Conservation (phyloP, 1,140 invertebrate genomes). For the Pseudoatta argentina region DNA sequence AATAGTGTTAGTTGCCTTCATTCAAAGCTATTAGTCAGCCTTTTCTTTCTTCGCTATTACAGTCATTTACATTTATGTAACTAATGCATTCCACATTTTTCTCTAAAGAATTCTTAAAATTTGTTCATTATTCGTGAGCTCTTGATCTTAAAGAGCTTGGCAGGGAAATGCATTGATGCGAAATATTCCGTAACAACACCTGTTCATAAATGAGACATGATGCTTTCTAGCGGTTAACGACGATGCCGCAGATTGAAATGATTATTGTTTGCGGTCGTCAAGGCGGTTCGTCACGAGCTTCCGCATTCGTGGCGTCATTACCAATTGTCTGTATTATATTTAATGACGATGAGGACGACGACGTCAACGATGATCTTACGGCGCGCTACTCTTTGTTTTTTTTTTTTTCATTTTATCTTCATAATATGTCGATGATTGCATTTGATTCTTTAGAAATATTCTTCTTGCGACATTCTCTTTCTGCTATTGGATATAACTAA, state of each 20-base stretch:
- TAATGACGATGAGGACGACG: slow-evolving; percentile 72
- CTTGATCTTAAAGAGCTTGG: background rate
- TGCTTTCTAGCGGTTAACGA: slow-evolving; percentile 78
- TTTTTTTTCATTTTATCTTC: slow-evolving; percentile 67
- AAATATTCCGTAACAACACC: slow-evolving; percentile 59
- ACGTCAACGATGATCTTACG: slow-evolving; percentile 74
- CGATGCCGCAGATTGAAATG: slow-evolving; percentile 77
- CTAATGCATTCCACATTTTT: background rate
- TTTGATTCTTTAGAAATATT: slow-evolving; percentile 25
- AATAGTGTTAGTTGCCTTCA: background rate
- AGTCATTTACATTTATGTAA: slow-evolving; percentile 10
- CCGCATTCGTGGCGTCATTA: slow-evolving; percentile 74
- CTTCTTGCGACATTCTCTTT: slow-evolving; percentile 57
- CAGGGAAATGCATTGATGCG: slow-evolving; percentile 8
- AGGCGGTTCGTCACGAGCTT: slow-evolving; percentile 70
- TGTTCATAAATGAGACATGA: slow-evolving; percentile 76
- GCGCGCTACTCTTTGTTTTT: slow-evolving; percentile 78
- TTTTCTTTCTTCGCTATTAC: background rate
- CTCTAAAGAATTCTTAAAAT: background rate
- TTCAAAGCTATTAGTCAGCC: background rate
- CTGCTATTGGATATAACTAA: background rate
- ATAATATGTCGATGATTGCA: slow-evolving; percentile 62
- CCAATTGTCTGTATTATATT: slow-evolving; percentile 67
- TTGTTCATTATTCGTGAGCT: slow-evolving; percentile 15
- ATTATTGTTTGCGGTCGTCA: slow-evolving; percentile 79